Base-by-base conservation (phyloP, 2,113 vertebrate genomes). In the Gallinago media region DNA sequence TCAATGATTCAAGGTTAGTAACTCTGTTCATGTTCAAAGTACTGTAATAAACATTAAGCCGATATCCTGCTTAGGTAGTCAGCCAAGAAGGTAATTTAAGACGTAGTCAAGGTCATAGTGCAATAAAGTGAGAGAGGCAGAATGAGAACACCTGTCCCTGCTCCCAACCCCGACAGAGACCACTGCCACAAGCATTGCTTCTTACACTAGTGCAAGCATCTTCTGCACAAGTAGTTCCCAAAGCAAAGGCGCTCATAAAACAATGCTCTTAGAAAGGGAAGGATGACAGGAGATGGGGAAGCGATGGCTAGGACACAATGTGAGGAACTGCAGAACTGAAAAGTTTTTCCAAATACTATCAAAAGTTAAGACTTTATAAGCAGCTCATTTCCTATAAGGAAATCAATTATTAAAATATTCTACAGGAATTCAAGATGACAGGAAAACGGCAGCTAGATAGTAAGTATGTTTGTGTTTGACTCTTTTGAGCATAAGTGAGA, bases 31-130 rank as follows among this genome's bases (percentile, higher is more conserved):
- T 16, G 47, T 72, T 78, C 80, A 61, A 63, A 92, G 75, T 3
- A 29, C 61, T 61, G 42, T 22, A 55, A 55, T 3, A 86, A 95
- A 80, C 40, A 74, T 12, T 65, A 84, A 91, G 34, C 44, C 4
- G 8, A 85, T 56, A 88, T 8, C 62, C 74, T 62, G 74, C 12
- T 44, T 17, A 44, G 55, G 61, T 6, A 87, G 36, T 49, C 70
- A 44, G 86, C 56, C 86, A 80, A 74, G 38, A 80, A 38, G 27
- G 65, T 52, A 88, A 93, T 88, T 71, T 59, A 55, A 90, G n/a
- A 63, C 4, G 1, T 32, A 31, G 32, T 40, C 63, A 86, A 85
- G 85, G 90, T 44, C 59, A 65, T 2, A 49, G 56, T 0, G 15
- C 77, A 93, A 50, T 42, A 4, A 88, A 32, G 29, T 31, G n/a